phyloP scores from a whole-genome alignment of 2,888 invertebrate genomes.

The Phyto melanocephala region DNA sequence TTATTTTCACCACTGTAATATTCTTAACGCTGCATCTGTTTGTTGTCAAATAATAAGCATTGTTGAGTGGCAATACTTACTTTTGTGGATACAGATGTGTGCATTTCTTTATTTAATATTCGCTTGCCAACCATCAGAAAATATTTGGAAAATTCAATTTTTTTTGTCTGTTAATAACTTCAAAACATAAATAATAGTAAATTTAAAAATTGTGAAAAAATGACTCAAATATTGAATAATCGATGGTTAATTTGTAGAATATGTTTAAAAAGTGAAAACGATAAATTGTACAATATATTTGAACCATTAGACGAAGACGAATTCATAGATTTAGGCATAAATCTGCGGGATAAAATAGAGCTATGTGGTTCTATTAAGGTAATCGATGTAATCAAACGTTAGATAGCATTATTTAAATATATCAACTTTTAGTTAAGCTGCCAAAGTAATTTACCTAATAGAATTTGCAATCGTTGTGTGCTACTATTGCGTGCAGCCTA shows the following conservation, averaged over 20 bases:
- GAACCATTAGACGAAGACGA: slow-evolving; percentile 66
- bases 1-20: no score
- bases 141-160: slow-evolving; percentile 30
- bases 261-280: slow-evolving; percentile 71
- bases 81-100: slow-evolving; percentile 30
- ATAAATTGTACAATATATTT: slow-evolving; percentile 73
- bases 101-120: not conserved
- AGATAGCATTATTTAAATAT: no score
- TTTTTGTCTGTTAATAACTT: slow-evolving; percentile 35
- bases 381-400: not conserved
- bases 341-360: slow-evolving; percentile 73
- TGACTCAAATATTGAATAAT: not conserved
- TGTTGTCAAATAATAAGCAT: slow-evolving; percentile 10
- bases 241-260: slow-evolving; percentile 68
- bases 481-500: slow-evolving; percentile 73
- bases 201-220: not conserved
- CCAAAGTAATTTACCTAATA: slow-evolving; percentile 70
- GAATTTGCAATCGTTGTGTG: slow-evolving; percentile 75
- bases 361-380: slow-evolving; percentile 74
- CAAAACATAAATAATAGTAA: slow-evolving; percentile 20
- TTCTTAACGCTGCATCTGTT: no score
- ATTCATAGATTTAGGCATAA: slow-evolving; percentile 42
- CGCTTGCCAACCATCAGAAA: slow-evolving; percentile 54
- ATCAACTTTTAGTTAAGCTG: not conserved
- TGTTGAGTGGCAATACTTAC: slow-evolving; percentile 33